phyloP scores from a whole-genome alignment of 2,888 invertebrate species.

The Onthophagus sagittarius region DNA sequence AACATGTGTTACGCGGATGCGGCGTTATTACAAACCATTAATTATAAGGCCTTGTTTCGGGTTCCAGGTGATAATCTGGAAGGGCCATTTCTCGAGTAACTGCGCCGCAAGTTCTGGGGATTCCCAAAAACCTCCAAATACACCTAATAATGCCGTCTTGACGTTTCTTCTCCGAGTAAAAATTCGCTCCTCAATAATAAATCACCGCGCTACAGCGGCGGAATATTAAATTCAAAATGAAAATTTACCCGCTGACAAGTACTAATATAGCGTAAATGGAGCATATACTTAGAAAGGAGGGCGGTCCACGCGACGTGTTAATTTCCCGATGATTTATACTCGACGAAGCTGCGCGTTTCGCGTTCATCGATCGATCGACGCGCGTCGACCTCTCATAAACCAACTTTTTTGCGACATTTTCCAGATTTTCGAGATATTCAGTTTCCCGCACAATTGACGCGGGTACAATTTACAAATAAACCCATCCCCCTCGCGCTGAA shows the following conservation, averaged over 20 bases:
- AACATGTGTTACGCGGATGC: constrained; percentile 33
- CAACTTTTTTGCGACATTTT: too few species aligned
- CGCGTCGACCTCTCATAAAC: background rate
- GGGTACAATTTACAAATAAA: background rate
- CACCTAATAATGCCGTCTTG: background rate
- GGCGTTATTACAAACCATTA: constrained; percentile 40
- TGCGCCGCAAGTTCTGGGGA: background rate
- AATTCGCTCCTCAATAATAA: background rate
- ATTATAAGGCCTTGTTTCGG: constrained; percentile 40
- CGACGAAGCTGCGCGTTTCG: background rate
- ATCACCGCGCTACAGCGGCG: background rate
- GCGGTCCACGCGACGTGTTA: background rate
- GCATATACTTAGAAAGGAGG: background rate
- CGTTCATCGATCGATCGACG: background rate
- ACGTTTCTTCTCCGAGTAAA: background rate
- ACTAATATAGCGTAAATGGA: background rate
- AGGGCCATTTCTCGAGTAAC: constrained; percentile 21
- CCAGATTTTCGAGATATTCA: background rate
- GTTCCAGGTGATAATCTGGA: constrained; percentile 40
- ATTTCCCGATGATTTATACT: background rate
- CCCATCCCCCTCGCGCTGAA: background rate
- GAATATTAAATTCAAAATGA: background rate
- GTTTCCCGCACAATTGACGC: background rate
- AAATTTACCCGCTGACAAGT: background rate
- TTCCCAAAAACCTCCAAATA: background rate